These are phyloP conservation scores for Drosophila suboccidentalis DNA, from an alignment of 2,888 invertebrate species.

Conservation along the genomic window DNA sequence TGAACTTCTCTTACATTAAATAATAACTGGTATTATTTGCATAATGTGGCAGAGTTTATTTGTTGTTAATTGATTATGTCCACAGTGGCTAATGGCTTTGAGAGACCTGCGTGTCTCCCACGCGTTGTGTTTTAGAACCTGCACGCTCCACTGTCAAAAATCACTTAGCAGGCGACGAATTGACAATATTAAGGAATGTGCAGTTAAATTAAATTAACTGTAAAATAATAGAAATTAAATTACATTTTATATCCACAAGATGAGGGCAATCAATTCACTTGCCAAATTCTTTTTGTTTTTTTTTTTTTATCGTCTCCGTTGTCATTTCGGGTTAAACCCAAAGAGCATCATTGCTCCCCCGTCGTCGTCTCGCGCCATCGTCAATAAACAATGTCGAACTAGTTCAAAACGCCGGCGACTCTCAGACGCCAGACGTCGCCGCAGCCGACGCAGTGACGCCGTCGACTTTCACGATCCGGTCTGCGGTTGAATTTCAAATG, in stretches of 20 bases:
- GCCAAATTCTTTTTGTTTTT: slow-evolving; percentile 61
- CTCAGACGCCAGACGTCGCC: slow-evolving; percentile 44
- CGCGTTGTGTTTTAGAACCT: slow-evolving; percentile 35
- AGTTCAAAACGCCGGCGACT: slow-evolving; percentile 67
- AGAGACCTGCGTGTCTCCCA: slow-evolving; percentile 23
- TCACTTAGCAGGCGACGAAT: slow-evolving; percentile 61
- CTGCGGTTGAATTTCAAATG: slow-evolving; percentile 57
- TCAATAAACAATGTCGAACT: slow-evolving; percentile 57
- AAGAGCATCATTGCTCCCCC: slow-evolving; percentile 22
- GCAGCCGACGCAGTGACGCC: slow-evolving; percentile 50
- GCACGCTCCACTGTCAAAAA: slow-evolving; percentile 66
- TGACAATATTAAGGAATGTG: slow-evolving; percentile 29
- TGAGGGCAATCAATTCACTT: slow-evolving; percentile 56
- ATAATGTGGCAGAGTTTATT: slow-evolving; percentile 13
- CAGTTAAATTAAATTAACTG: slow-evolving; percentile 59
- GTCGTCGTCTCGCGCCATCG: not conserved
- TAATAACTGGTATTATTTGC: not conserved
- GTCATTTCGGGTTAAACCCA: slow-evolving; percentile 69
- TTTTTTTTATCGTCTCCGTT: slow-evolving; percentile 14
- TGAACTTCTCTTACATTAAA: not conserved
- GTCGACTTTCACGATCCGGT: slow-evolving; percentile 75
- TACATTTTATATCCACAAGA: slow-evolving; percentile 51
- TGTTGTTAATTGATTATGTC: slow-evolving; percentile 33
- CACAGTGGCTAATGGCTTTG: slow-evolving; percentile 32
- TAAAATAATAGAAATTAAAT: slow-evolving; percentile 65